Evolutionary conservation across 2,888 invertebrate genomes (phyloP), one percentile per base, ranked within the genome.

Genomic region (Nomada hirtipes): DNA sequence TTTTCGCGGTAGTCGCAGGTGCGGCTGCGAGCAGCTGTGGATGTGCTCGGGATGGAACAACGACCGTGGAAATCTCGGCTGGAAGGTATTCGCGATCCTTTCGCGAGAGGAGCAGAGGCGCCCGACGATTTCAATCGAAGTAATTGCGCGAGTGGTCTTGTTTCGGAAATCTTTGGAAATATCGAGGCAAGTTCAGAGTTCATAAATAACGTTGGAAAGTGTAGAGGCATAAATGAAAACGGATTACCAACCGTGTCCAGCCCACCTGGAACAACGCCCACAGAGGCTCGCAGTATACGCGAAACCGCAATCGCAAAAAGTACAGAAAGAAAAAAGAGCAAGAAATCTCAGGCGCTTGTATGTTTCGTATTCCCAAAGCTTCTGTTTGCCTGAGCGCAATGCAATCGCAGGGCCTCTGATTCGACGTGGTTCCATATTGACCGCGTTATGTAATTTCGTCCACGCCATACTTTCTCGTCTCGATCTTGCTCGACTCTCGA

Each of bases 21-120:
- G 82, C 77, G 75, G 50, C 50, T 50, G 70, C 67, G n/a, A 76
- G 74, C 71, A 74, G 72, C 72, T 76, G 82, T 80, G 55, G 29
- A 18, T 15, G 13, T 13, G 13, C 13, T 13, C 20, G 23, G 20
- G 20, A 55, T 20, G 18, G 57, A 47, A 50, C 36, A 59, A 57
- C 70, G 70, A 44, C 65, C 69, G 69, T 80, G 53, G 59, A 72
- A 83, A 83, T 81, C 83, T 71, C 74, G 18, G 67, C 50, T 52
- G 26, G 70, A 60, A 70, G 29, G 59, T 60, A 15, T 29, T 47
- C n/a, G 70, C 20, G 47, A 71, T 61, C 61, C 36, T 47, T 13
- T 47, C 47, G 0, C 47, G 13, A 3, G 15, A 47, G 47, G 13
- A 13, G 47, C 47, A 11, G 11, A 0, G 11, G 29, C 11, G 47